Conservation (phyloP, 2,113 vertebrate genomes). For the Trogon surrucura region DNA sequence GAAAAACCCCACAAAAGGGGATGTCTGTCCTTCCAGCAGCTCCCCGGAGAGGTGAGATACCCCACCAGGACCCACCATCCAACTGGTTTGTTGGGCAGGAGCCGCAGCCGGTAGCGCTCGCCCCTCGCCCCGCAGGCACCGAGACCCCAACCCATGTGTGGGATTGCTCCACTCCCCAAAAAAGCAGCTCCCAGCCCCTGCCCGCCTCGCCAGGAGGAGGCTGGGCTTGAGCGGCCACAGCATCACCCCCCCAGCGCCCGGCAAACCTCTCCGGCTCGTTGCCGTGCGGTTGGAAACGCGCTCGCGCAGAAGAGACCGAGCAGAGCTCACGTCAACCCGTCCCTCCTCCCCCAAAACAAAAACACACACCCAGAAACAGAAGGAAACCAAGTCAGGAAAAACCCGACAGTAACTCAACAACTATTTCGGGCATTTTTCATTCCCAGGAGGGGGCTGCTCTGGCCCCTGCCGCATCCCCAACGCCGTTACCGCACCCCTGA, state of each 20-base stretch:
- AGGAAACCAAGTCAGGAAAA: neutral
- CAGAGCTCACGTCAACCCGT: neutral
- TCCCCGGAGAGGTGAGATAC: neutral
- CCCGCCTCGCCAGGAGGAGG: neutral
- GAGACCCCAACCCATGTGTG: neutral
- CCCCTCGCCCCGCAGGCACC: neutral
- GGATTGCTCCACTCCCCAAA: neutral
- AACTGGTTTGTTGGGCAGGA: too few relatives aligned
- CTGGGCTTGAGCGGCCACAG: neutral
- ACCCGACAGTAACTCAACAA: neutral
- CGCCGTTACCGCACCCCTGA: neutral
- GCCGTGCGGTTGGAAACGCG: neutral
- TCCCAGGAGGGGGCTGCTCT: neutral
- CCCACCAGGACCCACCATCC: neutral
- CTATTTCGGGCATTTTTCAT: neutral
- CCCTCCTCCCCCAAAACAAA: neutral
- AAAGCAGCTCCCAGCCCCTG: accelerated
- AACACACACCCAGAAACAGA: conserved; percentile 13
- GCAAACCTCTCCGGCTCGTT: neutral
- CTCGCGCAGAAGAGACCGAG: neutral
- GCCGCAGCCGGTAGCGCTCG: too few relatives aligned
- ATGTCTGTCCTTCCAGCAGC: neutral
- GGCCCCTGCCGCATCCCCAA: neutral
- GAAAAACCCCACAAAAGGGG: neutral
- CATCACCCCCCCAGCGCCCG: accelerated